Conservation (phyloP, 2,113 vertebrate genomes). For the Colistium nudipinnis region DNA sequence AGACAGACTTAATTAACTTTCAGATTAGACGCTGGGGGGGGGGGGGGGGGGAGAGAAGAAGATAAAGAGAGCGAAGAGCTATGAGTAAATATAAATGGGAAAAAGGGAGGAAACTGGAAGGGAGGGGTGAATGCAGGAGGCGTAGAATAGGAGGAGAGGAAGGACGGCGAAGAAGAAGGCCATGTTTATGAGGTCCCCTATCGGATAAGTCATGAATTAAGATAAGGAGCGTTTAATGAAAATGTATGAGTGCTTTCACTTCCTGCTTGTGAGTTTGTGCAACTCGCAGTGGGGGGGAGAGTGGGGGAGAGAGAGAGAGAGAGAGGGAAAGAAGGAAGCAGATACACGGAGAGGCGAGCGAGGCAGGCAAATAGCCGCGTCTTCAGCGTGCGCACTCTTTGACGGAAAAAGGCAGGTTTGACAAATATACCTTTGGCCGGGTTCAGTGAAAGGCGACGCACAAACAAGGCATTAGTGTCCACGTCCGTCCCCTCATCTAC, state of each 20-base stretch:
- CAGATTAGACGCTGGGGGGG: conserved; percentile 62
- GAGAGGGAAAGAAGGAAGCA: conserved; percentile 18
- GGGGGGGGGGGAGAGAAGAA: conserved; percentile 30
- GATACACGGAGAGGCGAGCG: conserved; percentile 26
- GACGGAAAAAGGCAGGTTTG: conserved; percentile 52
- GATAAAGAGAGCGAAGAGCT: conserved; percentile 47
- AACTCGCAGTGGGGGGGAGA: conserved; percentile 21
- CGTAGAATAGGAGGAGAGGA: conserved; percentile 36
- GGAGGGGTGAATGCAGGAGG: conserved; percentile 28
- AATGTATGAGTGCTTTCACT: conserved; percentile 62
- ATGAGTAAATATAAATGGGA: conserved; percentile 50
- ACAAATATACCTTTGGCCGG: conserved; percentile 68
- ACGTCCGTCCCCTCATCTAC: conserved; percentile 54
- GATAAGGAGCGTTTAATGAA: conserved; percentile 75
- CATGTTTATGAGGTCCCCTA: conserved; percentile 80
- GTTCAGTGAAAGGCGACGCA: conserved; percentile 60
- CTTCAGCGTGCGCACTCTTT: conserved; percentile 35
- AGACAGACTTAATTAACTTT: conserved; percentile 76
- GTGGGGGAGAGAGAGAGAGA: conserved; percentile 9
- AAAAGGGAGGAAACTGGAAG: conserved; percentile 34
- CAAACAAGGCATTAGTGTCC: conserved; percentile 61
- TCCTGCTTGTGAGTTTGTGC: conserved; percentile 36
- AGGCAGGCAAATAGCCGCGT: conserved; percentile 31
- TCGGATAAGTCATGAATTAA: conserved; percentile 77
- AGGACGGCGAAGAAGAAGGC: conserved; percentile 40